Percentiles rank a stretch among this genome's conserved stretches.
phyloP scores from a whole-genome alignment of 2,797 vertebrate genomes.

The Chrosomus eos region DNA sequence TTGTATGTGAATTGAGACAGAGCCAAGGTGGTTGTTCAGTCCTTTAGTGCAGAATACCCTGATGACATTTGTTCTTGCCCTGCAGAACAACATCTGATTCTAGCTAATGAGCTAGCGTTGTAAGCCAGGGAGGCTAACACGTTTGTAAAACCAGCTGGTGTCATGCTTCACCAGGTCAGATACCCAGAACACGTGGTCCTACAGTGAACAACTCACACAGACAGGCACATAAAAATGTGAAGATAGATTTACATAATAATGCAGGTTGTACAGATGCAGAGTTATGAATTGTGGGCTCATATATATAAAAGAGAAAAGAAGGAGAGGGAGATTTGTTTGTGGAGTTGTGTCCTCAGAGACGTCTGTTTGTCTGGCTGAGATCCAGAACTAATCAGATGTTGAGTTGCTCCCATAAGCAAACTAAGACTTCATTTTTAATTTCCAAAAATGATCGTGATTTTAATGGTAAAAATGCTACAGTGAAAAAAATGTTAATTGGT shows the following conservation, averaged over 20 bases:
- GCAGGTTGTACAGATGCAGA: background rate
- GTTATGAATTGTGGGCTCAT: background rate
- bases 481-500: too few species aligned
- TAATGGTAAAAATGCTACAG: too few species aligned
- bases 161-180: constrained; percentile 34
- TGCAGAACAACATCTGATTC: constrained; percentile 48
- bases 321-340: constrained; percentile 8
- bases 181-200: constrained; percentile 23
- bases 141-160: constrained; percentile 48
- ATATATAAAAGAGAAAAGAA: background rate
- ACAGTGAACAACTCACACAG: constrained; percentile 4
- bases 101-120: constrained; percentile 34
- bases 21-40: constrained; percentile 34
- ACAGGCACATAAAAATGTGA: background rate
- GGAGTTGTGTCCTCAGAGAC: constrained; percentile 4
- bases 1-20: constrained; percentile 34
- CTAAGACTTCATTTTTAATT: constrained; percentile 9
- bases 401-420: constrained; percentile 17
- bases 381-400: constrained; percentile 27
- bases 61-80: constrained; percentile 46
- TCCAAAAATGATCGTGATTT: too few species aligned
- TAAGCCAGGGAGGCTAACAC: constrained; percentile 27
- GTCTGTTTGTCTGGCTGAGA: constrained; percentile 22
- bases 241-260: constrained; percentile 16
- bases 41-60: constrained; percentile 31